Evolutionary conservation across 2,113 vertebrate genomes (phyloP), one percentile per base, ranked within the genome.

Genomic region (Trachemys scripta): DNA sequence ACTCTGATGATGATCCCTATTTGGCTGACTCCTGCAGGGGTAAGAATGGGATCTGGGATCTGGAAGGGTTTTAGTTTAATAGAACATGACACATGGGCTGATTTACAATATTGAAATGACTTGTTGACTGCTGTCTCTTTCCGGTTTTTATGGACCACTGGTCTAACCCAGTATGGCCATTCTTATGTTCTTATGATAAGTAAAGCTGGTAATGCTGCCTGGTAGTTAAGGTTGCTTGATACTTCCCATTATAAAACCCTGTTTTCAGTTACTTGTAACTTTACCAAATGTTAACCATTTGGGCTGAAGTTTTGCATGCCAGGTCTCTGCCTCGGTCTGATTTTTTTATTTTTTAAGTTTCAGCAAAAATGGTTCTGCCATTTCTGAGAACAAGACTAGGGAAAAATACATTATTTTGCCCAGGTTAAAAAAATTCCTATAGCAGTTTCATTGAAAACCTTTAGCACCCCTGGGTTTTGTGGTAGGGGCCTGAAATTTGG

Each of bases 1-100:
- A 2, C 29, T 49, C 10, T 27, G 19, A 13, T 1, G 84, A 53
- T 0, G 49, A 10, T 16, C 81, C 42, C 31, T 0, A 0, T 5
- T 16, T 8, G 47, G 0, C 14, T 0, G 56, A 53, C 51, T 76
- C 59, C 2, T 0, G 1, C 3, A 5, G 27, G 88, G 11, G 42
- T 38, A 29, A 0, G 0, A 56, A 2, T 56, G 24, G 35, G 76
- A 6, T 5, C 1, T 3, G 29, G 51, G 56, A 42, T 2, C 4
- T 27, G 75, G 11, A 45, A 47, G 42, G 12, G 42, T 45, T 45
- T 78, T 47, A 4, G 9, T n/a, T 10, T 38, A 20, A 72, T 72
- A 72, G n/a, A 72, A 1, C 0, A 8, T 2, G 5, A 75, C 27
- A 1, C 17, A 24, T 27, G 1, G 54, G n/a, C 35, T 45, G 47